These are phyloP conservation scores for Brachystomella parvula DNA, from an alignment of 1,140 invertebrate genomes.

Conservation along the genomic window DNA sequence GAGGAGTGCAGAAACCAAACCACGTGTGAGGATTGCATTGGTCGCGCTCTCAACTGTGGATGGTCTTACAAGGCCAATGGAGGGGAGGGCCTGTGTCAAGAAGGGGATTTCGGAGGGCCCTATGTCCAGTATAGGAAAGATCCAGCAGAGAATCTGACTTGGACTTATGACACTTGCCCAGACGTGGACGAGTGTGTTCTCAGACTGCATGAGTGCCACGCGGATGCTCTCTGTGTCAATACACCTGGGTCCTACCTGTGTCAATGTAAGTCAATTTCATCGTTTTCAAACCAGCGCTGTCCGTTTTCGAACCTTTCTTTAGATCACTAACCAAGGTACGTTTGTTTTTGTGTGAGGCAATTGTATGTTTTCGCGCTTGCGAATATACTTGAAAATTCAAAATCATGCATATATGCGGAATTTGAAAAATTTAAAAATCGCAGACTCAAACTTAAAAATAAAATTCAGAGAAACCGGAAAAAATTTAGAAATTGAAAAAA, in stretches of 20 bases:
- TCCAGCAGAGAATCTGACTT: constrained; percentile 42
- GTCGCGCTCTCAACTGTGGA: constrained; percentile 59
- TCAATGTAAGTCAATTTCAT: constrained; percentile 53
- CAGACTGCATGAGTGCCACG: constrained; percentile 69
- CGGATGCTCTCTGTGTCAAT: constrained; percentile 82
- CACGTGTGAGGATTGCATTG: constrained; percentile 28
- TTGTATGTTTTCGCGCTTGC: too few relatives aligned
- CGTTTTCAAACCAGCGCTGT: neutral
- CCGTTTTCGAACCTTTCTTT: neutral
- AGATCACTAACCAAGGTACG: too few relatives aligned
- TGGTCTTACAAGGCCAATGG: constrained; percentile 85
- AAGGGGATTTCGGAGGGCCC: constrained; percentile 48
- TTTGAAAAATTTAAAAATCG: too few relatives aligned
- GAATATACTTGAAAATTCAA: neutral
- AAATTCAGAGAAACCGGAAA: too few relatives aligned
- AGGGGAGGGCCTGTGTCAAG: constrained; percentile 49
- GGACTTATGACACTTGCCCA: constrained; percentile 86
- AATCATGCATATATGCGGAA: too few relatives aligned
- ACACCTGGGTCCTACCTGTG: constrained; percentile 82
- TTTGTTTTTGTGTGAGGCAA: too few relatives aligned
- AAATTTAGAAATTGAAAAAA: too few relatives aligned
- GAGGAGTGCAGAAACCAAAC: constrained; percentile 27
- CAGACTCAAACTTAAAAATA: too few relatives aligned
- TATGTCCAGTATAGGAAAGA: constrained; percentile 30
- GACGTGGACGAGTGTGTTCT: constrained; percentile 89